Conservation (phyloP, 1,140 invertebrate species). For the Macrobrachium rosenbergii region DNA sequence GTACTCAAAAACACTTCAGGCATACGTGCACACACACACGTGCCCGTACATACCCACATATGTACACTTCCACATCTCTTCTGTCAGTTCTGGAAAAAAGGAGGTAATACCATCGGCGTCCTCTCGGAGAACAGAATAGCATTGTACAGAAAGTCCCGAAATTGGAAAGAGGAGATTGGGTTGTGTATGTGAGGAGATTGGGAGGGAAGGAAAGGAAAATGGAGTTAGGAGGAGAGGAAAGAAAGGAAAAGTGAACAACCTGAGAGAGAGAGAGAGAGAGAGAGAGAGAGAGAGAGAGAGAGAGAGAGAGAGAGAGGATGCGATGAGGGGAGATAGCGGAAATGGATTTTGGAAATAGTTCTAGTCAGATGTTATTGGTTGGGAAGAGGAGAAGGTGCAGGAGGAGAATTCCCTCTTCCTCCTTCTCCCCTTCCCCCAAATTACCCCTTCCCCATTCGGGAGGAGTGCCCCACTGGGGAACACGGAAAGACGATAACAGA, state of each 20-base stretch:
- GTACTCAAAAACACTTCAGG: too few species aligned
- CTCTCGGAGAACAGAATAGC: too few species aligned
- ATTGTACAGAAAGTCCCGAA: too few species aligned
- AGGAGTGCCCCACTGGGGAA: too few species aligned
- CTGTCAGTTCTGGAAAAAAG: background rate
- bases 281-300: background rate
- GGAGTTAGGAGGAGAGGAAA: background rate
- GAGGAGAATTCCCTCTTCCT: background rate
- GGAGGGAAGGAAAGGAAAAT: background rate
- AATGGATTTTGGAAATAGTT: background rate
- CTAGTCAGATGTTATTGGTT: background rate
- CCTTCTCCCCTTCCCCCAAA: too few species aligned
- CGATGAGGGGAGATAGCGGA: background rate
- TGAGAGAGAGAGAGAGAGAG: background rate
- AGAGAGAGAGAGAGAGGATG: background rate
- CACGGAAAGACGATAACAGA: too few species aligned
- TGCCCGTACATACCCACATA: background rate
- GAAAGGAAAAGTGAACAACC: background rate
- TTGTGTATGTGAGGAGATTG: background rate
- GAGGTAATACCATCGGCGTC: too few species aligned
- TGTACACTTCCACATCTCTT: background rate
- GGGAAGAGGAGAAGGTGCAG: background rate
- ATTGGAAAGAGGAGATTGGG: too few species aligned
- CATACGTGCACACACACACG: too few species aligned
- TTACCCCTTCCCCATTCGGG: too few species aligned